These are phyloP conservation scores for Caerostris darwini DNA, from an alignment of 1,140 invertebrate genomes.

Conservation along the genomic window DNA sequence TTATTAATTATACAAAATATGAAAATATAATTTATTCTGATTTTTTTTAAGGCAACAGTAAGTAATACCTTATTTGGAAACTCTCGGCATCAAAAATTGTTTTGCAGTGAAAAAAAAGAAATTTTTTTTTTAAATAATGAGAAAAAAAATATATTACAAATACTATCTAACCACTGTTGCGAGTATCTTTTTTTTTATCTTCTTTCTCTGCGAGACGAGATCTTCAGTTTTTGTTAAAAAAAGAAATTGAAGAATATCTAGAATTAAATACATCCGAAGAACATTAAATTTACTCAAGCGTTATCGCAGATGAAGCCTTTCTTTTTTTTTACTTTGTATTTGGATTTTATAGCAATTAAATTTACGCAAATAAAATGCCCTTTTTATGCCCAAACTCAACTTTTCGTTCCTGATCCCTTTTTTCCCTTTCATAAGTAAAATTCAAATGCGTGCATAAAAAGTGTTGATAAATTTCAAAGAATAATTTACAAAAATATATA, in stretches of 20 bases:
- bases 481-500: too few species aligned
- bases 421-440: neutral
- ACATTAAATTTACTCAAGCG: slow-evolving; percentile 37
- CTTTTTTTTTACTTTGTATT: neutral
- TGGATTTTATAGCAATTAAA: slow-evolving; percentile 41
- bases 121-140: neutral
- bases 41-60: neutral
- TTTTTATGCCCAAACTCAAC: too few species aligned
- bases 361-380: neutral
- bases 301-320: neutral
- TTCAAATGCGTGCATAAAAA: neutral
- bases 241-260: neutral
- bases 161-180: neutral
- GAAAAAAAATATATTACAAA: neutral
- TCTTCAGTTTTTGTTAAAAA: neutral
- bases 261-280: slow-evolving; percentile 40
- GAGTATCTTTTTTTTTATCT: neutral
- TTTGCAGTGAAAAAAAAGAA: neutral
- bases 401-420: neutral
- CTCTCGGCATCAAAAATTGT: neutral
- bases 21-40: slow-evolving; percentile 52
- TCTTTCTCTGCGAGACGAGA: neutral
- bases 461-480: neutral
- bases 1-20: slow-evolving; percentile 25
- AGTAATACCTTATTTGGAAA: neutral